These are phyloP conservation scores for Chloropsis hardwickii DNA, from an alignment of 2,113 vertebrate genomes.

Conservation along the genomic window DNA sequence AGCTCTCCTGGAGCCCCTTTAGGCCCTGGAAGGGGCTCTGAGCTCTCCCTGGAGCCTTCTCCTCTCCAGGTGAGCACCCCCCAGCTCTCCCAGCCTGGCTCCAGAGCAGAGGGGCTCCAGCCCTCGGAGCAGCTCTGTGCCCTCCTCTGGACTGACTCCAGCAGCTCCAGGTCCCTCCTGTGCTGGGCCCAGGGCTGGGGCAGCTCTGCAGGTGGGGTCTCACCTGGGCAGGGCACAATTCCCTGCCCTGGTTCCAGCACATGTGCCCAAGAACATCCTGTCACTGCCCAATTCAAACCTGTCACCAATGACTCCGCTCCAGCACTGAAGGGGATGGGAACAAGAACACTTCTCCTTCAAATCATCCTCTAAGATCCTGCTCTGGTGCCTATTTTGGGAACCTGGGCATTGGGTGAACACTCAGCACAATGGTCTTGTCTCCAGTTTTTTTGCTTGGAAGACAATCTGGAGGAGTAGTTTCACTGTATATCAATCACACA, in stretches of 20 bases:
- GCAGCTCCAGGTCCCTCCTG: neutral
- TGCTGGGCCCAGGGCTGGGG: neutral
- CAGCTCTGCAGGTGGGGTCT: neutral
- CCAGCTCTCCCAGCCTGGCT: neutral
- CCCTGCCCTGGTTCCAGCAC: neutral
- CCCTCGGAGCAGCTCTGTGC: fast-evolving
- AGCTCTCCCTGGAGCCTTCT: neutral
- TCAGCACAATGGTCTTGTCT: neutral
- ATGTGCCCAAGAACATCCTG: neutral
- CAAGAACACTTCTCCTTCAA: neutral
- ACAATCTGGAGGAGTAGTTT: neutral
- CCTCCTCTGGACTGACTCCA: fast-evolving
- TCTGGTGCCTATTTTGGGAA: neutral
- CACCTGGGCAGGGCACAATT: neutral
- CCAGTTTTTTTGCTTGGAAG: neutral
- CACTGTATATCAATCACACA: fast-evolving
- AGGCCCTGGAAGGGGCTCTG: neutral
- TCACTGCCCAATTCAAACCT: fast-evolving
- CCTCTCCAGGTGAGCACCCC: neutral
- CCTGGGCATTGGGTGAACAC: neutral
- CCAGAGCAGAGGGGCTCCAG: neutral
- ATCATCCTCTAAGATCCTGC: neutral
- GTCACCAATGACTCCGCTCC: neutral
- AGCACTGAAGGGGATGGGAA: neutral
- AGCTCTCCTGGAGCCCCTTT: neutral